Percentiles rank a stretch among this genome's conserved stretches.
phyloP scores from a whole-genome alignment of 2,888 invertebrate species.

The Sphecodes monilicornis region DNA sequence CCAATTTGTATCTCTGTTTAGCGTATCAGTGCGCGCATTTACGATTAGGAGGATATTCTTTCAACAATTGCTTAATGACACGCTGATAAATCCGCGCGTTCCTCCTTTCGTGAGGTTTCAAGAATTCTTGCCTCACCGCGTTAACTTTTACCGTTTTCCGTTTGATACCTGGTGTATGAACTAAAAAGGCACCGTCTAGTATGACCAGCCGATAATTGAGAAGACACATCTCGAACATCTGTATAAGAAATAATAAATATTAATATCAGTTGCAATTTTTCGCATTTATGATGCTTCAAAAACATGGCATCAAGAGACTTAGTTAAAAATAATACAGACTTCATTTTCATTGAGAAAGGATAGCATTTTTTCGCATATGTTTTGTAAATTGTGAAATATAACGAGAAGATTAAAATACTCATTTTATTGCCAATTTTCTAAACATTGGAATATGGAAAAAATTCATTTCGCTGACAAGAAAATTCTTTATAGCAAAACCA shows the following conservation, averaged over 20 bases:
- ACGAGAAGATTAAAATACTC: not conserved
- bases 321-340: not conserved
- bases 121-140: constrained; percentile 60
- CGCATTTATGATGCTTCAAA: not conserved
- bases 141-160: constrained; percentile 79
- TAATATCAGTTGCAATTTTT: constrained; percentile 4
- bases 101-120: constrained; percentile 75
- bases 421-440: not conserved
- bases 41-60: constrained; percentile 79
- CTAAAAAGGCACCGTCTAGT: constrained; percentile 90
- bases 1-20: constrained; percentile 11
- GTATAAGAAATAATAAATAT: constrained; percentile 58
- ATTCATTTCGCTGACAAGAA: not conserved
- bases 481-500: not conserved
- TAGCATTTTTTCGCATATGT: not conserved
- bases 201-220: constrained; percentile 90
- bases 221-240: constrained; percentile 93
- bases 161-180: constrained; percentile 89
- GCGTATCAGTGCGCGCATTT: constrained; percentile 60
- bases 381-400: not conserved
- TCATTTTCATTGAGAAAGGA: not conserved
- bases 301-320: not conserved
- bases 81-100: constrained; percentile 80
- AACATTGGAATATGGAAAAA: not conserved
- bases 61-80: constrained; percentile 77